Base-by-base conservation (phyloP, 2,888 invertebrate species). In the Adela reaumurella region DNA sequence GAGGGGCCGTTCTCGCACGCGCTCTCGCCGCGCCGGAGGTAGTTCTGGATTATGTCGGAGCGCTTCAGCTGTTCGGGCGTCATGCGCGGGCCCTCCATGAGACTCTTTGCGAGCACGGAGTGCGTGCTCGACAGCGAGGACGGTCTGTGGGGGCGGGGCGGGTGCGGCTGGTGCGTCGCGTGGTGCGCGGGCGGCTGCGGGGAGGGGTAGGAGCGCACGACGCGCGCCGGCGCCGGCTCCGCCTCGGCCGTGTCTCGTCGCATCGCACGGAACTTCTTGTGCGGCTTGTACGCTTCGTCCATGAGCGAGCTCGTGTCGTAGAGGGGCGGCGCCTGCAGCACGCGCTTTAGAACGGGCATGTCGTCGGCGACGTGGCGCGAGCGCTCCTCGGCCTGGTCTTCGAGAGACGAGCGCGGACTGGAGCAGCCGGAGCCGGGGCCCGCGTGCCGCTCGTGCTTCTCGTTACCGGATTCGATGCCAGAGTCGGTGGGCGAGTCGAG, bases 251-350 rank as follows among this genome's bases (percentile, higher is more conserved):
- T 86, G 63, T 92, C 92, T 58, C 91, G 90, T 19, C 92, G 81
- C 64, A 92, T 78, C 2, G 92, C 92, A 44, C 95, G 87, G 83
- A 95, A 95, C 70, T 95, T 95, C 74, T 95, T 95, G 81, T 95
- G 95, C 52, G 94, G 94, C 67, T 94, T 93, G 79, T 95, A 95
- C 16, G 94, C 94, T 72, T 94, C 94, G 67, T 94, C 94, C 94
- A 95, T 94, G 50, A 95, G 73, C 2, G 91, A 89, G 64, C 91
- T 90, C 49, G 94, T 92, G 64, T 94, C 93, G 70, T 94, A 92
- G 6, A 94, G 76, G 0, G 94, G 95, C 1, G 95, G 95, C 1
- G 95, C 94, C 66, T 95, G 93, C 17, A 96, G 82, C 2, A 94
- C 95, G 48, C 94, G 85, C 68, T 95, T 95, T 58, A 96, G 76